These are phyloP conservation scores for Spondyliosoma cantharus DNA, from an alignment of 2,797 vertebrate genomes.

Conservation along the genomic window DNA sequence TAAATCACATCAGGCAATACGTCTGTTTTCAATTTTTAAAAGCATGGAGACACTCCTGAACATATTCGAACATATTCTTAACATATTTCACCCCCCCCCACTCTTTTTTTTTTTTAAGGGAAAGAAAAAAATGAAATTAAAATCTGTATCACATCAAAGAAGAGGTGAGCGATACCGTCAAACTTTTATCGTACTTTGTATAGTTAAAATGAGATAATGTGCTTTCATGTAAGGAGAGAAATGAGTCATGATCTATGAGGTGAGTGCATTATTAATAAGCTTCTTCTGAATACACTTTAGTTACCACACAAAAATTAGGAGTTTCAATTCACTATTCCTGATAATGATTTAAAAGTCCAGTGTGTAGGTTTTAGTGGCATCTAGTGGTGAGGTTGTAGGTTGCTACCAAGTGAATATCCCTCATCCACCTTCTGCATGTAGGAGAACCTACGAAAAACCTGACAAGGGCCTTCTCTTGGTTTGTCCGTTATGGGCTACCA, in stretches of 20 bases:
- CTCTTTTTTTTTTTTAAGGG: too few species aligned
- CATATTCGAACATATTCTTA: background rate
- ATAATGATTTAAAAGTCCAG: background rate
- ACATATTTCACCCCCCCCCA: background rate
- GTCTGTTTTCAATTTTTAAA: background rate
- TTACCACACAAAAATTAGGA: background rate
- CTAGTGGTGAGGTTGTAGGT: too few species aligned
- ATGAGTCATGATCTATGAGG: background rate
- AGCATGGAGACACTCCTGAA: background rate
- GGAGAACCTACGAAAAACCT: too few species aligned
- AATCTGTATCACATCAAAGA: background rate
- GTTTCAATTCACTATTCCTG: too few species aligned
- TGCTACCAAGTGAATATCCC: too few species aligned
- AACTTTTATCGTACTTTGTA: background rate
- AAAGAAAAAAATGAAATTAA: background rate
- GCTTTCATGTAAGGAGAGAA: background rate
- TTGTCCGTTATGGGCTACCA: too few species aligned
- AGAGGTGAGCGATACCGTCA: background rate
- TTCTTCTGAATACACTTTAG: background rate
- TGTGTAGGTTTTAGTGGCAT: too few species aligned
- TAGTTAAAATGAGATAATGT: background rate
- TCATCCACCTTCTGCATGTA: too few species aligned
- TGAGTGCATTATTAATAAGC: background rate
- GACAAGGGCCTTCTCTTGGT: too few species aligned
- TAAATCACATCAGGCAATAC: background rate